Evolutionary conservation across 2,113 vertebrate species (phyloP), one percentile per base, ranked within the genome.

Genomic region (Malurus alboscapulatus): DNA sequence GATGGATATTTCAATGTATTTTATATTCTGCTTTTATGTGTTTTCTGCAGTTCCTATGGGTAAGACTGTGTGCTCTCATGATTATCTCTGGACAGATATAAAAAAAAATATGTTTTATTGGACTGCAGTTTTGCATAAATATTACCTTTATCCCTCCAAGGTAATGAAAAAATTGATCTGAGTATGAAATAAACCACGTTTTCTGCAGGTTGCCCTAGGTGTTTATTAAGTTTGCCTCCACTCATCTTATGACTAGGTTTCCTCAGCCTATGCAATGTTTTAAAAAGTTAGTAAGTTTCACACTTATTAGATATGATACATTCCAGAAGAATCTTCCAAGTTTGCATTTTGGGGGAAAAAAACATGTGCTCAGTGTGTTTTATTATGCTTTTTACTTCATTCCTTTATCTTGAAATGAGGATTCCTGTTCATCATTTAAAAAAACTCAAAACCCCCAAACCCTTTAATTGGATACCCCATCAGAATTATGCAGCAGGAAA

Each of bases 61-160:
- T 10, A 42, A 26, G 20, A 36, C 30, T 80, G 7, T 44, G 51
- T 26, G n/a, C 5, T 94, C 32, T 62, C 44, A 87, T 15, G 22
- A 26, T 68, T 51, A 90, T 54, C 32, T 62, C 50, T 75, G 27
- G 14, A 38, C 45, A 20, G 47, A 42, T 15, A 81, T 81, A 67
- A 88, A 68, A 94, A 86, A 54, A 17, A 45, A n/a, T 94, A 20
- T 87, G 25, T 86, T 97, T 90, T 62, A 67, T 86, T 93, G 75
- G 61, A 79, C 68, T 87, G 24, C 5, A 50, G 8, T 47, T 55
- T 78, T 88, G 25, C 58, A 76, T 84, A 93, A 97, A 83, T 67
- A 77, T 88, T 75, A 91, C 86, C 58, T 83, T 88, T 94, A 62
- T 90, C 95, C 77, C 88, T 78, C 50, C 69, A 86, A 90, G 76